These are phyloP conservation scores for Marmota monax DNA, from an alignment of 2,113 vertebrate species.

Conservation along the genomic window DNA sequence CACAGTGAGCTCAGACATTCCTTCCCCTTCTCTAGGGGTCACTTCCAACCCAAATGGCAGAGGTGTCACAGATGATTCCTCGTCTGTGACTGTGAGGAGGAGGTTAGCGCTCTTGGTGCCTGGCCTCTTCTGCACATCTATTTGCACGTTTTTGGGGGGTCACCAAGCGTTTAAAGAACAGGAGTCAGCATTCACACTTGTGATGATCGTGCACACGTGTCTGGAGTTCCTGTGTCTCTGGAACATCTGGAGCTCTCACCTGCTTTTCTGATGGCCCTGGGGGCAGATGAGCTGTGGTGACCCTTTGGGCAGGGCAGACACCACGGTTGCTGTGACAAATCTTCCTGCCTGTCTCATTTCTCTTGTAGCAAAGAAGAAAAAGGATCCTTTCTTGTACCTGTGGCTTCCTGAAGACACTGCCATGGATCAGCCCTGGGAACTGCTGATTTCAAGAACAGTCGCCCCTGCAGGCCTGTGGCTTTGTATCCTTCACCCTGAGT, in stretches of 20 bases:
- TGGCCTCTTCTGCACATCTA: neutral
- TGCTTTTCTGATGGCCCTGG: accelerated
- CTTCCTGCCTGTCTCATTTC: accelerated
- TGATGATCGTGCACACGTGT: too few relatives aligned
- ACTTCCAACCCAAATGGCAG: too few relatives aligned
- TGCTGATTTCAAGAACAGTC: neutral
- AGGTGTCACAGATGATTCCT: accelerated
- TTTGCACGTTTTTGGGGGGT: accelerated
- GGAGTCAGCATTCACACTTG: too few relatives aligned
- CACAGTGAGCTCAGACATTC: accelerated
- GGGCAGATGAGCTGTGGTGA: accelerated
- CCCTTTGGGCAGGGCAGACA: accelerated
- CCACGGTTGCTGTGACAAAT: accelerated
- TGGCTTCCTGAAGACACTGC: accelerated
- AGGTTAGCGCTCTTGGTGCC: too few relatives aligned
- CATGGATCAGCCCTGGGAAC: neutral
- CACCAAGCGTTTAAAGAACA: accelerated
- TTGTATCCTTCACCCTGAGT: neutral
- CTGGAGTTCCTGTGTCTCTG: neutral
- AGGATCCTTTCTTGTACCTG: neutral
- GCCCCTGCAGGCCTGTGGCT: accelerated
- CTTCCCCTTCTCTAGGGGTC: neutral
- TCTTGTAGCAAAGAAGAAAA: neutral
- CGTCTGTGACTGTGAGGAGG: neutral
- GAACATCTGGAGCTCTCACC: neutral